Evolutionary conservation across 2,113 vertebrate genomes (phyloP).

Genomic region (Todiramphus chloris): DNA sequence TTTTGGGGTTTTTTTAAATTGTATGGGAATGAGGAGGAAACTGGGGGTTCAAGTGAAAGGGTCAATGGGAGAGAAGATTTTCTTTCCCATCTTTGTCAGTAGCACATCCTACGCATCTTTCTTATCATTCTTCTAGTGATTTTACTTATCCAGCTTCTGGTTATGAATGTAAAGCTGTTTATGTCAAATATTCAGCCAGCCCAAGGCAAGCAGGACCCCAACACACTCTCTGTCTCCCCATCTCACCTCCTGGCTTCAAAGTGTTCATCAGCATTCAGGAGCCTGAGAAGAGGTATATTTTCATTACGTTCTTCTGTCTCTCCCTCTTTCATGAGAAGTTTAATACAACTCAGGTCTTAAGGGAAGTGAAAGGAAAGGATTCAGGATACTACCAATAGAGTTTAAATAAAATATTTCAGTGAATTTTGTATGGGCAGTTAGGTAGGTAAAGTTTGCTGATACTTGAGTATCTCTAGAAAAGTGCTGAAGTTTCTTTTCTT

Average conservation of each 20-base stretch:
- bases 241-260: neutral
- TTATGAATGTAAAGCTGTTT: neutral
- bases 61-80: neutral
- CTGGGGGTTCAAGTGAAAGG: neutral
- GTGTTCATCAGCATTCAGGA: neutral
- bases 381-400: neutral
- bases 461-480: neutral
- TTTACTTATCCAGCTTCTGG: neutral
- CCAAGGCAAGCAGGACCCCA: neutral
- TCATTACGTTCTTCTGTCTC: neutral
- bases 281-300: neutral
- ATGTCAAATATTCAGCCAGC: neutral
- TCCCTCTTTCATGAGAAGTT: neutral
- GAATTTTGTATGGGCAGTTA: neutral
- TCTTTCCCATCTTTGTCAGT: neutral
- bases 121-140: neutral
- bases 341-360: neutral
- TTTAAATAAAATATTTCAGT: neutral
- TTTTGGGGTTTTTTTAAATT: neutral
- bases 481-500: neutral
- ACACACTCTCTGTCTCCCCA: neutral
- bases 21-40: neutral
- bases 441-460: neutral
- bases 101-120: neutral
- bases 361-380: neutral